Percentiles rank a stretch among this genome's conserved stretches.
phyloP scores from a whole-genome alignment of 2,888 invertebrate genomes.

The Microchrysa polita region DNA sequence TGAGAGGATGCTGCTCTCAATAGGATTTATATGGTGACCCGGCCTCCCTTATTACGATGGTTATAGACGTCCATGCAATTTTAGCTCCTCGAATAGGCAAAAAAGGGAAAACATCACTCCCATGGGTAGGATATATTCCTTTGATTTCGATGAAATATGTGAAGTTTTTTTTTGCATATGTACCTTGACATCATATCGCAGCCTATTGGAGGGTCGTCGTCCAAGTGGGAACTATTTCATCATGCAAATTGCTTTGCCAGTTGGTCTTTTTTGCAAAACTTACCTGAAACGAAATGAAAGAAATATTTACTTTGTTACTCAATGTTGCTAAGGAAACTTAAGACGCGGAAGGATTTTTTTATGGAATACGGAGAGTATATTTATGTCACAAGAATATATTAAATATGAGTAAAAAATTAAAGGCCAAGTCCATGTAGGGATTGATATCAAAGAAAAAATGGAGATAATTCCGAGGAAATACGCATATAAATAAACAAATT shows the following conservation, averaged over 20 bases:
- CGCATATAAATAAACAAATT: no score
- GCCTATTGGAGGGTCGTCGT: not conserved
- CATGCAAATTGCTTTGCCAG: constrained; percentile 13
- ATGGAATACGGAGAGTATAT: no score
- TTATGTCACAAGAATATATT: no score
- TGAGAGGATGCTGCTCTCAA: not conserved
- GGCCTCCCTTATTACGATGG: constrained; percentile 46
- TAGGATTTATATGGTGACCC: constrained; percentile 43
- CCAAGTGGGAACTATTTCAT: not conserved
- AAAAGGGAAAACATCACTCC: constrained; percentile 41
- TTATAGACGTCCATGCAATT: constrained; percentile 25
- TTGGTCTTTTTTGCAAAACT: constrained; percentile 10
- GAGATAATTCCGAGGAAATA: no score
- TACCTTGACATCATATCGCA: constrained; percentile 4
- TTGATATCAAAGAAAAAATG: no score
- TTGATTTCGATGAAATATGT: constrained; percentile 16
- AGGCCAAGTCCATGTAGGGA: no score
- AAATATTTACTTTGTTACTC: not conserved
- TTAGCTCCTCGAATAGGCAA: constrained; percentile 13
- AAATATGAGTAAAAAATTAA: no score
- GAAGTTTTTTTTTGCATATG: not conserved
- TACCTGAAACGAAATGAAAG: constrained; percentile 33
- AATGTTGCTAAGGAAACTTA: not conserved
- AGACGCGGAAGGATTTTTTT: no score
- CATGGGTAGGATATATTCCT: constrained; percentile 34